These are phyloP conservation scores for Drosophila subsilvestris DNA, from an alignment of 2,888 invertebrate species.

Conservation along the genomic window DNA sequence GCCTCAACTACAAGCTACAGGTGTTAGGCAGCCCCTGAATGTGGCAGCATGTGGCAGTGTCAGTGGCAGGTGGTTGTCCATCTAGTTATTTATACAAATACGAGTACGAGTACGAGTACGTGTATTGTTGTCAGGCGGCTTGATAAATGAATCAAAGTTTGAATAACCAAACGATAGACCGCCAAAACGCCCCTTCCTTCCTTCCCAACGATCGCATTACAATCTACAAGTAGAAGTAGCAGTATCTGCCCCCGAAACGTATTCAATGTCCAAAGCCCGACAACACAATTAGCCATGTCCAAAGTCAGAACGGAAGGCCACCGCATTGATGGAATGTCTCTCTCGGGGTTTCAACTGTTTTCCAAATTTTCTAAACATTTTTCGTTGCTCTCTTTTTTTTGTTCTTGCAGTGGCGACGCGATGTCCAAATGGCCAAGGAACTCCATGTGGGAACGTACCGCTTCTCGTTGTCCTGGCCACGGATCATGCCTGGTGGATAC, in stretches of 20 bases:
- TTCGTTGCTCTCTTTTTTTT: neutral
- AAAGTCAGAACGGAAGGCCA: neutral
- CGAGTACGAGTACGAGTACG: neutral
- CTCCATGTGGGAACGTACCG: conserved; percentile 88
- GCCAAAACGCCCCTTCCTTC: conserved; percentile 38
- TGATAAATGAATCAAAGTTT: conserved; percentile 33
- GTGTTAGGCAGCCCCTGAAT: neutral
- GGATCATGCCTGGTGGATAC: conserved; percentile 89
- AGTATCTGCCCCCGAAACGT: neutral
- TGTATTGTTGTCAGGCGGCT: conserved; percentile 39
- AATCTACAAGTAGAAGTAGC: conserved; percentile 17
- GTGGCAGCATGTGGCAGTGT: neutral
- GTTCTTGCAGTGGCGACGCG: conserved; percentile 85
- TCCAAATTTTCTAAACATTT: neutral
- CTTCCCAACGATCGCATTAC: conserved; percentile 39
- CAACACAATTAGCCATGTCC: conserved; percentile 49
- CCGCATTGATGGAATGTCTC: neutral
- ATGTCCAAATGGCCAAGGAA: conserved; percentile 87
- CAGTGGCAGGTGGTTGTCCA: neutral
- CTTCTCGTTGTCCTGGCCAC: conserved; percentile 91
- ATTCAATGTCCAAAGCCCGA: conserved; percentile 26
- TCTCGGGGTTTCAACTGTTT: neutral
- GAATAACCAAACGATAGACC: conserved; percentile 12
- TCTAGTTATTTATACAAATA: neutral
- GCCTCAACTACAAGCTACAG: neutral